Conservation (phyloP, 2,888 invertebrate species). For the Cylloceria caligata region DNA sequence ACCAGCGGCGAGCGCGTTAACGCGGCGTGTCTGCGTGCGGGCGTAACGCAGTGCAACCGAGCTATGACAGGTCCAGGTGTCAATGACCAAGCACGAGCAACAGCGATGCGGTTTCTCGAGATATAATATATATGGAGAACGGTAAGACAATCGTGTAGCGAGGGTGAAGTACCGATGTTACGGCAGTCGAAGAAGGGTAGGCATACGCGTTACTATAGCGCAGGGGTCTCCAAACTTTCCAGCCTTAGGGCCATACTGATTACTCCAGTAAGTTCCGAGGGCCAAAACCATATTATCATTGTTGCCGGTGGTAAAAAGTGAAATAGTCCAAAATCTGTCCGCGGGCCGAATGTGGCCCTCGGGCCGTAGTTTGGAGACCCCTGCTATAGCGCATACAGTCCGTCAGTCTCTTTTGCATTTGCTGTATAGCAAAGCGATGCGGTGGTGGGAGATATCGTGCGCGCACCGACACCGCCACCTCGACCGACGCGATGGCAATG, state of each 20-base stretch:
- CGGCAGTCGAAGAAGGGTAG: background rate
- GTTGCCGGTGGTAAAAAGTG: too few relatives aligned
- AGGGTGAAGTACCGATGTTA: background rate
- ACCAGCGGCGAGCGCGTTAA: conserved; percentile 36
- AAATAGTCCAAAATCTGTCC: too few relatives aligned
- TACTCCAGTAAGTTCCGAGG: too few relatives aligned
- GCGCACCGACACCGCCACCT: conserved; percentile 52
- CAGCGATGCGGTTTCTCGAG: conserved; percentile 8
- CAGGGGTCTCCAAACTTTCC: background rate
- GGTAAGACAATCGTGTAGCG: background rate
- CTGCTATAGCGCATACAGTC: too few relatives aligned
- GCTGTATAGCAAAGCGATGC: background rate
- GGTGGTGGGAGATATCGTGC: conserved; percentile 35
- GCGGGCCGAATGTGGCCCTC: too few relatives aligned
- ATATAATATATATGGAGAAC: background rate
- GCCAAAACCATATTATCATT: too few relatives aligned
- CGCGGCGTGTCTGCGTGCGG: conserved; percentile 44
- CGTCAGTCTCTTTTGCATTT: background rate
- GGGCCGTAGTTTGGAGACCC: too few relatives aligned
- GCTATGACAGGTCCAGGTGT: conserved; percentile 38
- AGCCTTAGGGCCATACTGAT: too few relatives aligned
- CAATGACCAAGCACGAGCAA: conserved; percentile 44
- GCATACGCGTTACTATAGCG: background rate
- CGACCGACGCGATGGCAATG: conserved; percentile 58
- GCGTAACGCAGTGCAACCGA: conserved; percentile 23